Evolutionary conservation across 2,797 vertebrate species (phyloP), one percentile per base, ranked within the genome.

Genomic region (Cuculus canorus): DNA sequence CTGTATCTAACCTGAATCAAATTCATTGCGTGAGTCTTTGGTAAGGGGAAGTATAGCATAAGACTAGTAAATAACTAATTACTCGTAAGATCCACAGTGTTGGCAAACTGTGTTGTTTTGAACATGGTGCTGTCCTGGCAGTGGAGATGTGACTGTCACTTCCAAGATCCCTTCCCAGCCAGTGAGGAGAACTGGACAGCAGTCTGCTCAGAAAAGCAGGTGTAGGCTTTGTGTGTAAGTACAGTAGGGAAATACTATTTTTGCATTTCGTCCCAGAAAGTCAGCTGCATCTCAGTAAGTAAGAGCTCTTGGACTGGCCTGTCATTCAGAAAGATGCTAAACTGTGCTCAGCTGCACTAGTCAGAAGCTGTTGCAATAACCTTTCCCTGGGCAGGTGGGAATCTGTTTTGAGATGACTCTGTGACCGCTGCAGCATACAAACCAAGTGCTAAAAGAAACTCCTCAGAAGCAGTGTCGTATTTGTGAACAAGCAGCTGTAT

Each of bases 21-120:
- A 59, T 73, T 89, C 2, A 19, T 91, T 92, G 85, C 48, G 17
- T 48, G 66, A 90, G 78, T 39, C 39, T 82, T 86, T 11, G 23
- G 19, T 65, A 52, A 86, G 72, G 61, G 65, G 27, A 71, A 92
- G 54, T 65, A 33, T 30, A 86, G 79, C 91, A n/a, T 21, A 79
- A 75, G 53, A 28, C 57, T 82, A 76, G 52, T 87, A 96, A 89
- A 75, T 35, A 94, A 37, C 57, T 71, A 82, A 43, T 91, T 90
- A 91, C 50, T 92, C 41, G 11, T 45, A 61, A 41, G 60, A 82
- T 64, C 92, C 94, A 85, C 83, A 84, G 66, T 15, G 59, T 2
- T 64, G 2, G 1, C 59, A 83, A 64, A 39, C 60, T 72, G 17
- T 45, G 86, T 88, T 66, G 56, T 81, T 83, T 63, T 66, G 70